Evolutionary conservation across 1,140 invertebrate genomes (phyloP), one percentile per base, ranked within the genome.

Genomic region (Amphibalanus amphitrite): DNA sequence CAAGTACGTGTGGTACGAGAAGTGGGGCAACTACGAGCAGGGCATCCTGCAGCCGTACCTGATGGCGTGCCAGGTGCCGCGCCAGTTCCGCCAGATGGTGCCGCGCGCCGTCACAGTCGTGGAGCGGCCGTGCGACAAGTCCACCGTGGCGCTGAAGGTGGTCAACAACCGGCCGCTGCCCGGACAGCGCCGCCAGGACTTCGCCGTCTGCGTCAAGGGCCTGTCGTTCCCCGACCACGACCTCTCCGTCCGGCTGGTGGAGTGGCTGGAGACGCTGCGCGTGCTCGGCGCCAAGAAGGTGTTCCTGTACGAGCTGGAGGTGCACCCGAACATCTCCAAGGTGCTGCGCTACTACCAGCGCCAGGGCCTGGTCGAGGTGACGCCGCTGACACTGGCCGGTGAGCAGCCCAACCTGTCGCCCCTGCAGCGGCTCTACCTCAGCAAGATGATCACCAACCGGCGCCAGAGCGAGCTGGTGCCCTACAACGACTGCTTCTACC

Each of bases 401-500:
- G 90, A 92, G 0, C 91, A 93, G 77, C 93, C 93, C 0, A 97
- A 96, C 77, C 85, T 92, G 13, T 91, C 90, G 0, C 87, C 88
- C 0, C 88, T 95, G 70, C 89, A 93, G 77, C 92, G 95, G 79
- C 84, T 92, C 79, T 95, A 93, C 76, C 82, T 95, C 6, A 90
- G 90, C 68, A 92, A 92, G 78, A 77, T 76, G 74, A 71, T 90
- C 1, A 95, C 90, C 77, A 87, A 94, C 79, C 97, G 97, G 79
- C 82, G 94, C 20, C 92, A 96, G 77, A 95, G 96, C 80, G 94
- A 97, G 79, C 83, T 97, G 59, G 95, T 97, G 75, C 93, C 95
- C 0, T 97, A 97, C 83, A 97, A 97, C 80, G 95, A 97, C 78
- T 97, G 95, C 77, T 83, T 97, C 8, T 97, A 97, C 81, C 89